phyloP scores from a whole-genome alignment of 1,140 invertebrate genomes.

The Stratiolaelaps scimitus region DNA sequence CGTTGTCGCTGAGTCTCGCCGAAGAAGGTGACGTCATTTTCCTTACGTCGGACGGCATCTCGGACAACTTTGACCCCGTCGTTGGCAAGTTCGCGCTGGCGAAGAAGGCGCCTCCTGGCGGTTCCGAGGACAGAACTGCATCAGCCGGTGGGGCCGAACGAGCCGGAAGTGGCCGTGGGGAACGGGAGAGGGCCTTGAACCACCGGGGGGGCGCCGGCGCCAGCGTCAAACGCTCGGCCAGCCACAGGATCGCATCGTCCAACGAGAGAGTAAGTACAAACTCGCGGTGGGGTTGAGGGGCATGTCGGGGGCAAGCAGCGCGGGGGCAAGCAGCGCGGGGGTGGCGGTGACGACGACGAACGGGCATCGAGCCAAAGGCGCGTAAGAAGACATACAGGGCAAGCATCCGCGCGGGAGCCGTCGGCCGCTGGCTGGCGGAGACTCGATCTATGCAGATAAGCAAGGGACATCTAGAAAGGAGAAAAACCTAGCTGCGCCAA shows the following conservation, averaged over 20 bases:
- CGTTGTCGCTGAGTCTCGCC: constrained; percentile 70
- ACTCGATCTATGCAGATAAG: too few species aligned
- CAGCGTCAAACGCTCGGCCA: constrained; percentile 22
- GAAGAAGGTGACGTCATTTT: constrained; percentile 73
- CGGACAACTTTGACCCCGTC: constrained; percentile 85
- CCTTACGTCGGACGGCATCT: constrained; percentile 78
- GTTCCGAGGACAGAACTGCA: constrained; percentile 33
- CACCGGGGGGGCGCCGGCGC: constrained; percentile 14
- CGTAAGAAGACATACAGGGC: too few species aligned
- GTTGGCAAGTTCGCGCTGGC: constrained; percentile 78
- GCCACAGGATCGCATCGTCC: constrained; percentile 26
- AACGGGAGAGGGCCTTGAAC: neutral
- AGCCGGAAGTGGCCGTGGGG: too few species aligned
- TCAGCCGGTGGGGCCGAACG: neutral
- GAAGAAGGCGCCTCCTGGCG: constrained; percentile 36
- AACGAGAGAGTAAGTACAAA: neutral
- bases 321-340: too few species aligned
- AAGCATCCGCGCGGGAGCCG: too few species aligned
- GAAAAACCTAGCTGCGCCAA: too few species aligned
- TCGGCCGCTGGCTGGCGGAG: too few species aligned
- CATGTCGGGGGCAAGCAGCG: too few species aligned
- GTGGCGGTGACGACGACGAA: too few species aligned
- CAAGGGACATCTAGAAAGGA: too few species aligned
- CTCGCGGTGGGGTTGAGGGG: neutral
- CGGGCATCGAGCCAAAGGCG: too few species aligned